These are phyloP conservation scores for Thyatira batis DNA, from an alignment of 2,888 invertebrate species.

Conservation along the genomic window DNA sequence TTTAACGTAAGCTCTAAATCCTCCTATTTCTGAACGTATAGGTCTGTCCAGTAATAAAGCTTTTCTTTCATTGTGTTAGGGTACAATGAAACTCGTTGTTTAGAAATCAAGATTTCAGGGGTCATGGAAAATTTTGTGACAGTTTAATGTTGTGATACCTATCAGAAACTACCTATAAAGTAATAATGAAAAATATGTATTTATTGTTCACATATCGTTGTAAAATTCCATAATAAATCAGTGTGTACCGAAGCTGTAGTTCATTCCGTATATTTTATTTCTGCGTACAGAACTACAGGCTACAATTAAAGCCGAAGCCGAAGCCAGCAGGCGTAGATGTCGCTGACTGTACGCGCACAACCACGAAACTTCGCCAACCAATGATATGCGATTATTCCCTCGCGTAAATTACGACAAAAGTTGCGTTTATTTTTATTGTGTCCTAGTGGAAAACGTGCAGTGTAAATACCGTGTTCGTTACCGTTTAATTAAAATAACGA, in stretches of 20 bases:
- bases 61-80: background rate
- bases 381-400: constrained; percentile 49
- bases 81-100: background rate
- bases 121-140: background rate
- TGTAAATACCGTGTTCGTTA: background rate
- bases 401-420: constrained; percentile 47
- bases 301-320: constrained; percentile 54
- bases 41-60: background rate
- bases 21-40: background rate
- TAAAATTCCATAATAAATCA: too few relatives aligned
- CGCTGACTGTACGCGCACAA: constrained; percentile 35
- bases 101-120: background rate
- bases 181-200: background rate
- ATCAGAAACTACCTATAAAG: background rate
- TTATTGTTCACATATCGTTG: too few relatives aligned
- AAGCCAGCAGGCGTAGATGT: constrained; percentile 48
- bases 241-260: background rate
- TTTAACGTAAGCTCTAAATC: background rate
- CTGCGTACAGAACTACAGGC: constrained; percentile 30
- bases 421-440: constrained; percentile 42
- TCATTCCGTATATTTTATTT: constrained; percentile 16
- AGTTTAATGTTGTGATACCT: background rate
- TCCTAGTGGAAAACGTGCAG: constrained; percentile 2
- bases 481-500: background rate
- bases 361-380: constrained; percentile 8